phyloP scores from a whole-genome alignment of 2,113 vertebrate genomes.

The Nannobrachium achirus region DNA sequence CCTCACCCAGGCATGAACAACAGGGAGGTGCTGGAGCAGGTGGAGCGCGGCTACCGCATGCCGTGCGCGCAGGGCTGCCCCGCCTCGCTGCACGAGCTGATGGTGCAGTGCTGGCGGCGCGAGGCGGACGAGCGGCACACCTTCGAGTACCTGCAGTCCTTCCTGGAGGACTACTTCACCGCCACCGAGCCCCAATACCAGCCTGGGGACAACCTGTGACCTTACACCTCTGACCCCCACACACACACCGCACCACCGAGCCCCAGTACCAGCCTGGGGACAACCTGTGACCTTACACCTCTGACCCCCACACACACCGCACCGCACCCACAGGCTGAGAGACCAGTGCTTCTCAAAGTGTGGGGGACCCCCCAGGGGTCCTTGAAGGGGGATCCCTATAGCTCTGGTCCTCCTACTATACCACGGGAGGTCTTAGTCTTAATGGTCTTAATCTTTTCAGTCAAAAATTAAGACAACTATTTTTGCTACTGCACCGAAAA shows the following conservation, averaged over 20 bases:
- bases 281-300: conserved; percentile 84
- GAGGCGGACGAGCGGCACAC: conserved; percentile 95
- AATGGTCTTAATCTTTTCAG: too few relatives aligned
- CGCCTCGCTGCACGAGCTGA: conserved; percentile 89
- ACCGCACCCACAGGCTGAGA: too few relatives aligned
- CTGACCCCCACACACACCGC: neutral
- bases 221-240: neutral
- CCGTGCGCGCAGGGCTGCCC: conserved; percentile 87
- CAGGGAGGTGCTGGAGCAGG: conserved; percentile 95
- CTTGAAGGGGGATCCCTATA: too few relatives aligned
- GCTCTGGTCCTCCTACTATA: too few relatives aligned
- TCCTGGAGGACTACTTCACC: conserved; percentile 98
- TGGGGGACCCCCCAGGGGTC: too few relatives aligned
- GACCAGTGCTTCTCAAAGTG: too few relatives aligned
- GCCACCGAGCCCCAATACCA: conserved; percentile 99
- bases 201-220: conserved; percentile 90
- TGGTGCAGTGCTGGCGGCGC: conserved; percentile 95
- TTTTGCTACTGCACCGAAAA: too few relatives aligned
- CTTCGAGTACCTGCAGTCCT: conserved; percentile 97
- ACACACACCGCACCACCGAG: conserved; percentile 48
- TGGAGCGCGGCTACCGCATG: conserved; percentile 96
- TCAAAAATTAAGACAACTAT: too few relatives aligned
- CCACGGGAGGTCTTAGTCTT: too few relatives aligned
- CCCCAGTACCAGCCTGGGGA: conserved; percentile 98
- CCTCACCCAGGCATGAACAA: conserved; percentile 92